These are phyloP conservation scores for Neodiprion pinetum DNA, from an alignment of 1,140 invertebrate species.

Conservation along the genomic window DNA sequence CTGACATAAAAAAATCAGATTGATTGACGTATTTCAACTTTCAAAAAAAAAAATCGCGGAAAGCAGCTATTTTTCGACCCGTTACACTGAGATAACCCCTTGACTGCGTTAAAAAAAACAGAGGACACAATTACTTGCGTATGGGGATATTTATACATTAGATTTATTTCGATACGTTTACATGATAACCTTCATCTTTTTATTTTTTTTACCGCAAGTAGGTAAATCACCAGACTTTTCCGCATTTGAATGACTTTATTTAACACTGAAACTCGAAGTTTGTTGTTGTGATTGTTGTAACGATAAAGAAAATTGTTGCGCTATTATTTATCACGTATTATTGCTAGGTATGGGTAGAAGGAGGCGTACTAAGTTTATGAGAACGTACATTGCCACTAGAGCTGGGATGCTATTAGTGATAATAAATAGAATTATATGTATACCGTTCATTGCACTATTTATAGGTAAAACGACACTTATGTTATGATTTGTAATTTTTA, in stretches of 20 bases:
- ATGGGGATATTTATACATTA: not conserved
- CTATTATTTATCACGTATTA: conserved; percentile 49
- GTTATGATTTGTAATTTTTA: conserved; percentile 6
- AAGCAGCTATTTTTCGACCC: too few species aligned
- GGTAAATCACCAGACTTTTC: too few species aligned
- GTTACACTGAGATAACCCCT: too few species aligned
- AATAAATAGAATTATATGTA: conserved; percentile 26
- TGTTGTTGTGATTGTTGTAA: conserved; percentile 25
- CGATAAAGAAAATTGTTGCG: conserved; percentile 51
- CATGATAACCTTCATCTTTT: conserved; percentile 1
- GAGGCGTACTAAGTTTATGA: conserved; percentile 26
- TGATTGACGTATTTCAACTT: too few species aligned
- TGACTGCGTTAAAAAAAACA: too few species aligned
- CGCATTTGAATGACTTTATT: not conserved
- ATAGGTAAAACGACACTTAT: conserved; percentile 13
- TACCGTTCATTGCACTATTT: conserved; percentile 25
- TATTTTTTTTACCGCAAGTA: too few species aligned
- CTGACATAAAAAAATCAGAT: too few species aligned
- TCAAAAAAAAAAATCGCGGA: too few species aligned
- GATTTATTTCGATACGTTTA: not conserved
- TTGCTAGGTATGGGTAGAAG: conserved; percentile 43
- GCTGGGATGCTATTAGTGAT: conserved; percentile 21
- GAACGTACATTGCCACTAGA: conserved; percentile 20
- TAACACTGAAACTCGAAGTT: not conserved
- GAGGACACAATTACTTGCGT: too few species aligned